Evolutionary conservation across 2,113 vertebrate genomes (phyloP), one percentile per base, ranked within the genome.

Genomic region (Hypanus sabinus): DNA sequence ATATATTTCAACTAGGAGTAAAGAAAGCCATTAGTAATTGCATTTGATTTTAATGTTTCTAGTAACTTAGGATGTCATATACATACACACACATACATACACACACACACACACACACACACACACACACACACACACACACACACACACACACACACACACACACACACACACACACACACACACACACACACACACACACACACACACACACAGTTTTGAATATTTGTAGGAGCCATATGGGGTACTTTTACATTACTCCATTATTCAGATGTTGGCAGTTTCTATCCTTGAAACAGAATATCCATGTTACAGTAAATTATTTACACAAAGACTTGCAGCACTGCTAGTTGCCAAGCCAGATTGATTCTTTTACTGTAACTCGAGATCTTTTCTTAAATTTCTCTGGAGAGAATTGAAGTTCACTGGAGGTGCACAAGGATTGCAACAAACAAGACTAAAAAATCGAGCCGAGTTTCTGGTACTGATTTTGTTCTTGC

Each of bases 311-410:
- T 93, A 94, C 95, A 94, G 96, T 97, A 96, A 97, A 97, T 97
- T 97, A 97, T 97, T 97, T 96, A 97, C 96, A 94, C 94, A 94
- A 96, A 94, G 94, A 96, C 95, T 96, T 94, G 94, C 95, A 95
- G 60, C 95, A 96, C 96, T 95, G 95, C 94, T 95, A 96, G 94
- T 94, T 94, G 93, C 30, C 38, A 94, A 94, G 94, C 95, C 94
- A 95, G 95, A 95, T 96, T 95, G 94, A 96, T 96, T 97, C 96
- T 96, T 95, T 94, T 88, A 30, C 94, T 95, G 96, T 96, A 97
- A 97, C 95, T 95, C 94, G 95, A 97, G 95, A 94, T 95, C 94
- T 83, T 94, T 95, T 95, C 95, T 94, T 94, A 93, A 95, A 81
- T 76, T 94, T 95, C 95, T 95, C 96, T 92, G 75, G 96, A 95